Evolutionary conservation across 2,797 vertebrate species (phyloP).

Genomic region (Heteromormyrus szaboi): DNA sequence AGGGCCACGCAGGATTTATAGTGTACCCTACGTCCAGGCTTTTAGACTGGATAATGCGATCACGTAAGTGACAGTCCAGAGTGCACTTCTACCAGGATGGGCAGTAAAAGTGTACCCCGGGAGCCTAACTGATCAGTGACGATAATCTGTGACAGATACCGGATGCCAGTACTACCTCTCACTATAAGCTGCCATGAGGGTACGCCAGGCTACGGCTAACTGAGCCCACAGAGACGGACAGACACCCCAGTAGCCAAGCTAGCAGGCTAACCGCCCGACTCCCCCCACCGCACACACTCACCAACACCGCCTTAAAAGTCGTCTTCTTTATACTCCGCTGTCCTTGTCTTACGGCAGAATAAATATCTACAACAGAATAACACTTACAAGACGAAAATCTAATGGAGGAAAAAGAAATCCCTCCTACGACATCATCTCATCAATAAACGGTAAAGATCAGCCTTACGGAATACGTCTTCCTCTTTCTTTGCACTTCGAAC

Average conservation of each 20-base stretch:
- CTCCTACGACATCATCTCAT: not conserved
- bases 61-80: not conserved
- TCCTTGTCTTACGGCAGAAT: not conserved
- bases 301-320: not conserved
- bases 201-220: not conserved
- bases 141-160: not conserved
- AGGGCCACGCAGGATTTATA: not conserved
- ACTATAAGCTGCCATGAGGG: not conserved
- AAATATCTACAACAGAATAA: not conserved
- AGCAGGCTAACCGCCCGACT: not conserved
- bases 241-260: not conserved
- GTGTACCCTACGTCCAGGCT: not conserved
- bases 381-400: not conserved
- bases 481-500: constrained; percentile 20
- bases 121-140: not conserved
- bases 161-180: not conserved
- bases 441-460: not conserved
- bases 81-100: not conserved
- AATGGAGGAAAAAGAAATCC: not conserved
- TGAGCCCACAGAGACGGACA: not conserved
- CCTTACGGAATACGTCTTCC: constrained; percentile 26
- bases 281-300: not conserved
- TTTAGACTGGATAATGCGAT: not conserved
- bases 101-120: not conserved
- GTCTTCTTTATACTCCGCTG: not conserved